Evolutionary conservation across 1,140 invertebrate genomes (phyloP), one percentile per base, ranked within the genome.

Genomic region (Bombus pascuorum): DNA sequence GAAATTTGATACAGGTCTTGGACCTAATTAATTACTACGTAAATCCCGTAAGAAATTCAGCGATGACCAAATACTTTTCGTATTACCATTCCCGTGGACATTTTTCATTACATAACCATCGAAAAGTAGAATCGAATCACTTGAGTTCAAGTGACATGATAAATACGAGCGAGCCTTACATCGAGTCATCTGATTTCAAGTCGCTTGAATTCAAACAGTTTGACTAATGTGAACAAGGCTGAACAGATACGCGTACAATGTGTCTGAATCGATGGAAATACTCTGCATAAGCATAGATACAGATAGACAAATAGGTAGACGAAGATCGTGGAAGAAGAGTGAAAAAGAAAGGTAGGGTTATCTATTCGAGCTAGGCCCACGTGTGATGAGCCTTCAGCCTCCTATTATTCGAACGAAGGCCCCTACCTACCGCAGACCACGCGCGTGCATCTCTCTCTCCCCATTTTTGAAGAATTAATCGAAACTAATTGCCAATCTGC

Each of bases 391-490:
- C 86, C 79, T 87, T 87, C 86, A 86, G 89, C 83, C 88, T 90
- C 77, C 89, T 91, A 91, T 90, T 92, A 91, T 93, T 93, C 86
- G 82, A 89, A 68, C 87, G 79, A 44, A 42, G 81, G 44, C 81
- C 73, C 74, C 57, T 91, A 93, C 92, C 92, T 94, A 94, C 92
- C 93, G 93, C 93, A 92, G 91, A 91, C 89, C 86, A 86, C 85
- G 77, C 83, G 88, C 84, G 28, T 32, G 42, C 83, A 71, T 86
- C 83, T 59, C 85, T 91, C 83, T 91, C 86, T 91, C 84, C 86
- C 90, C 87, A 91, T 92, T 91, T 93, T 91, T 93, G 65, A 89
- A 80, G 80, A 93, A 93, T 93, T 94, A 91, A 93, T 93, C 91
- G 86, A 74, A 86, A 89, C 92, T 93, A 93, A 93, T 93, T 93